Percentiles rank a stretch among this genome's conserved stretches.
phyloP scores from a whole-genome alignment of 2,113 vertebrate genomes.

The Pomatorhinus ruficollis region DNA sequence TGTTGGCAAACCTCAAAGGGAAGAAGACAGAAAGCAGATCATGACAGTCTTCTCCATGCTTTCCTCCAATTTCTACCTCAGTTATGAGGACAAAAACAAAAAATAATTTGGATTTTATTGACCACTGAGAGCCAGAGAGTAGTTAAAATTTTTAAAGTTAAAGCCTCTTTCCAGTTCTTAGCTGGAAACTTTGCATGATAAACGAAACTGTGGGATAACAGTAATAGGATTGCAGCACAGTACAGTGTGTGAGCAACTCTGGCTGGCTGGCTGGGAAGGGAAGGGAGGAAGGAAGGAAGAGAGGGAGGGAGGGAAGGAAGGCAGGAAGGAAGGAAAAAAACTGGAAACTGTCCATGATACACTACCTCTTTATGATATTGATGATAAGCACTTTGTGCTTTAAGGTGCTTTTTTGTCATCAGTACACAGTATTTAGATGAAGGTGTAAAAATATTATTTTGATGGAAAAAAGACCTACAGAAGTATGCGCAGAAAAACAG shows the following conservation, averaged over 20 bases:
- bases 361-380: not conserved
- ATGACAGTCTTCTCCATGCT: not conserved
- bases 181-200: not conserved
- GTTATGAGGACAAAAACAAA: not conserved
- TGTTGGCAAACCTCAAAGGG: not conserved
- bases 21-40: not conserved
- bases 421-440: not conserved
- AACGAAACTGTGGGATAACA: not conserved
- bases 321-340: not conserved
- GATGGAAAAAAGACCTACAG: not conserved
- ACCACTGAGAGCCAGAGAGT: not conserved
- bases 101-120: not conserved
- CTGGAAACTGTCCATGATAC: not conserved
- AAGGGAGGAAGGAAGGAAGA: not conserved
- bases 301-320: no score
- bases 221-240: not conserved
- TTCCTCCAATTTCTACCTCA: not conserved
- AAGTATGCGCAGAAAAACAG: not conserved
- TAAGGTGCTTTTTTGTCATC: not conserved
- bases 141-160: not conserved
- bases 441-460: not conserved
- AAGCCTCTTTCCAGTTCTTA: not conserved
- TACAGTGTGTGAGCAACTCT: fast-evolving
- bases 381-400: not conserved
- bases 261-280: no score